Conservation (phyloP, 2,888 invertebrate genomes). For the Epirrhoe alternata region DNA sequence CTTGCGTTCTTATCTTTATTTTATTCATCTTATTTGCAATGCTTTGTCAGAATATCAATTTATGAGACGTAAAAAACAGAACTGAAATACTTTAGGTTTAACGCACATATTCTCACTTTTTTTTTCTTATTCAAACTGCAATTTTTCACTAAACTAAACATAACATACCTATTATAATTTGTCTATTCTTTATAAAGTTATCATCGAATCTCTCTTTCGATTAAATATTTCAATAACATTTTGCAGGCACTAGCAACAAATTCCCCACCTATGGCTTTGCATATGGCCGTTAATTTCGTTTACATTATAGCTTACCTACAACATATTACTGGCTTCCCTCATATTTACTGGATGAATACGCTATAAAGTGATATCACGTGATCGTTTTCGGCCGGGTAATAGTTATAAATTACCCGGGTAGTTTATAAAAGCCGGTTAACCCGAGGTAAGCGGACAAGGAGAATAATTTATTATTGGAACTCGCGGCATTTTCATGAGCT, state of each 20-base stretch:
- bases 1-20: background rate
- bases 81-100: background rate
- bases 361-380: slow-evolving; percentile 85
- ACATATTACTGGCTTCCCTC: slow-evolving; percentile 73
- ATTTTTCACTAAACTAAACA: too few species aligned
- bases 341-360: slow-evolving; percentile 81
- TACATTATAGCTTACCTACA: slow-evolving; percentile 59
- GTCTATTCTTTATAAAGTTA: background rate
- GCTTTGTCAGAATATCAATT: background rate
- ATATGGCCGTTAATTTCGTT: slow-evolving; percentile 46
- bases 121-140: too few species aligned
- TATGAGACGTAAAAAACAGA: background rate
- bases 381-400: slow-evolving; percentile 82
- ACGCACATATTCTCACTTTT: too few species aligned
- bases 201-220: background rate
- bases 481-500: slow-evolving; percentile 79
- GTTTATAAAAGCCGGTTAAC: slow-evolving; percentile 86
- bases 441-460: slow-evolving; percentile 83
- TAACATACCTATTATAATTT: too few species aligned
- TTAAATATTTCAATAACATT: slow-evolving; percentile 7
- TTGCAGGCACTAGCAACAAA: slow-evolving; percentile 31
- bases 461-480: slow-evolving; percentile 83
- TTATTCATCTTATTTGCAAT: background rate
- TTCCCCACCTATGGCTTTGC: slow-evolving; percentile 38
- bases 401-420: slow-evolving; percentile 84